A percentile compares a stretch with the other conserved stretches of the same genome.
These are phyloP conservation scores for Columba janthina DNA, from an alignment of 2,113 vertebrate species.

Conservation along the genomic window DNA sequence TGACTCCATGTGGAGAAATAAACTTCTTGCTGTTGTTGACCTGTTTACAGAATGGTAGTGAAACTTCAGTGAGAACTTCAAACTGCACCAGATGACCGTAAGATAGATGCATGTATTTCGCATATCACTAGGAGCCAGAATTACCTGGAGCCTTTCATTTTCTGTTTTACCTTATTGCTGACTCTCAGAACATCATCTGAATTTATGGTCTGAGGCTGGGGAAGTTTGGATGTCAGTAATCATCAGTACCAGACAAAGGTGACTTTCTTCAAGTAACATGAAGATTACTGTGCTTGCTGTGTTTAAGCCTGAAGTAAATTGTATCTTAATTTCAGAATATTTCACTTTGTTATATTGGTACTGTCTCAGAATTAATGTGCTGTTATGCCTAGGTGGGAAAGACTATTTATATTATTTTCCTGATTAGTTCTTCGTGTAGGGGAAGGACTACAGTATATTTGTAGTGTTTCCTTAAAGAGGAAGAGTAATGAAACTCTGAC, in stretches of 20 bases:
- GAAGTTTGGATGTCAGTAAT: slow-evolving; percentile 16
- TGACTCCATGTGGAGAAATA: background rate
- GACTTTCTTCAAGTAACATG: background rate
- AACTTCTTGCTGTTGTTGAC: background rate
- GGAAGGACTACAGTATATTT: background rate
- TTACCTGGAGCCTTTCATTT: slow-evolving; percentile 17
- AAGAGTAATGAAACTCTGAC: background rate
- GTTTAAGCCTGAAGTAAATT: slow-evolving; percentile 40
- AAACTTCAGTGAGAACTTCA: background rate
- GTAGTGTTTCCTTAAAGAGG: background rate
- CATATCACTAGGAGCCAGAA: slow-evolving; percentile 3
- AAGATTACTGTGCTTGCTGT: background rate
- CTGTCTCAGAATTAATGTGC: slow-evolving; percentile 33
- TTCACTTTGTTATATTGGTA: background rate
- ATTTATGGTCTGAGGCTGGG: slow-evolving; percentile 30
- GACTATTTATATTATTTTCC: background rate
- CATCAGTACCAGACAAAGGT: background rate
- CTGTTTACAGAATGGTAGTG: background rate
- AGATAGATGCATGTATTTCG: background rate
- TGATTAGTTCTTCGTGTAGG: background rate
- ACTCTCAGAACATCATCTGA: background rate
- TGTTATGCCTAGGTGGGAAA: background rate
- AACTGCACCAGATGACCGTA: background rate
- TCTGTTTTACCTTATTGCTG: background rate
- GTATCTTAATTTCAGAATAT: slow-evolving; percentile 33